Evolutionary conservation across 2,113 vertebrate genomes (phyloP).

Genomic region (Psephotus haematonotus): DNA sequence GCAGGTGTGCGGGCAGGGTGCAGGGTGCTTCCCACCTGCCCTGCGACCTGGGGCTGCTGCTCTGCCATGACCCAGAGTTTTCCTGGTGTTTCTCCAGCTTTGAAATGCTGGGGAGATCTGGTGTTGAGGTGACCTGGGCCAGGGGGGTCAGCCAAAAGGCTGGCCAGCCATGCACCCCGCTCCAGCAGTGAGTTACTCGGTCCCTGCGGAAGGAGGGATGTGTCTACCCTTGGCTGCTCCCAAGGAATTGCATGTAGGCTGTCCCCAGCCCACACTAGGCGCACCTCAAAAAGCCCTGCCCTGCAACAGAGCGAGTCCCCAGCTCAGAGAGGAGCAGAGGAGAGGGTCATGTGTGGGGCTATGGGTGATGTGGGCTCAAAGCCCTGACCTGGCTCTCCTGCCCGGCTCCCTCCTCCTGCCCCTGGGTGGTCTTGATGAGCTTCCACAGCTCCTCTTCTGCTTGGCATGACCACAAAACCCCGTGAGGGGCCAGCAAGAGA

Average conservation of each 20-base stretch:
- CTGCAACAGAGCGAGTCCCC: not conserved
- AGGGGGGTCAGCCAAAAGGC: rapidly evolving
- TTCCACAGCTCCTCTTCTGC: not conserved
- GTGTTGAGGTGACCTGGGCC: not conserved
- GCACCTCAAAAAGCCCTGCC: not conserved
- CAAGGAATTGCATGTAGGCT: not conserved
- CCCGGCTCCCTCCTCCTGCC: not conserved
- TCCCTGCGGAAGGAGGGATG: not conserved
- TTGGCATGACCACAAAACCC: not conserved
- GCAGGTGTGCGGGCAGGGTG: rapidly evolving
- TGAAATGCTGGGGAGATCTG: not conserved
- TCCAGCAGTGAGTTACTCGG: not conserved
- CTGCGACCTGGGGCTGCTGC: rapidly evolving
- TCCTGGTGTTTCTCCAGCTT: not conserved
- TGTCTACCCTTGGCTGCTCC: not conserved
- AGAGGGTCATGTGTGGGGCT: too few relatives aligned
- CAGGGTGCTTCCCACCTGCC: not conserved
- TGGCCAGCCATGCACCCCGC: rapidly evolving
- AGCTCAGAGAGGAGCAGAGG: rapidly evolving
- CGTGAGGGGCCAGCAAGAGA: not conserved
- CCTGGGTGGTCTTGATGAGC: not conserved
- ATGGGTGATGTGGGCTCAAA: not conserved
- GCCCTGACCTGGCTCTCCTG: not conserved
- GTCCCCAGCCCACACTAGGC: not conserved
- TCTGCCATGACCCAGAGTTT: rapidly evolving